phyloP scores from a whole-genome alignment of 2,113 vertebrate species.

The Vulpes ferrilata region DNA sequence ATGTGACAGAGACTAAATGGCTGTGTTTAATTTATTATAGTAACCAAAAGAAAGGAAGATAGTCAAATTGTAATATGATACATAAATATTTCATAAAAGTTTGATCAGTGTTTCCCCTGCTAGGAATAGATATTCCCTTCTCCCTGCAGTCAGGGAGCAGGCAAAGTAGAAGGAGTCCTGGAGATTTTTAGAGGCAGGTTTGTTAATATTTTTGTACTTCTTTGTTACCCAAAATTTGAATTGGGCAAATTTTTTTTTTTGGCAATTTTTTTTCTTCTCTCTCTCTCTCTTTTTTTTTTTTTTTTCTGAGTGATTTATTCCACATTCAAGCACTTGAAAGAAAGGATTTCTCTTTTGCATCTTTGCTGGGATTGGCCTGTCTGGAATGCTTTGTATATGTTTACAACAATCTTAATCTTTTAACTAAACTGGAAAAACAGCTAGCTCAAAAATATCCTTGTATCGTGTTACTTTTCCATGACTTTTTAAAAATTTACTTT shows the following conservation, averaged over 20 bases:
- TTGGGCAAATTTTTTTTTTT: slow-evolving; percentile 37
- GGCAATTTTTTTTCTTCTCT: too few relatives aligned
- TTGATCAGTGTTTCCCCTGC: not conserved
- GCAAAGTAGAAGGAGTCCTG: slow-evolving; percentile 48
- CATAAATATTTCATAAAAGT: slow-evolving; percentile 30
- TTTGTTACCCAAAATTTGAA: slow-evolving; percentile 48
- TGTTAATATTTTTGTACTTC: slow-evolving; percentile 31
- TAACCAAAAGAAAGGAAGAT: slow-evolving; percentile 43
- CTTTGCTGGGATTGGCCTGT: slow-evolving; percentile 11
- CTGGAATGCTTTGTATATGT: slow-evolving; percentile 54
- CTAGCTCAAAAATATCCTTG: slow-evolving; percentile 31
- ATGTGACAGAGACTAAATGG: slow-evolving; percentile 35
- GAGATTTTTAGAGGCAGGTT: slow-evolving; percentile 42
- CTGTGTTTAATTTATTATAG: slow-evolving; percentile 40
- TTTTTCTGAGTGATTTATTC: slow-evolving; percentile 36
- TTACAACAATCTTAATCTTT: slow-evolving; percentile 55
- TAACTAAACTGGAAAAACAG: slow-evolving; percentile 54
- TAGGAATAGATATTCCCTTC: not conserved
- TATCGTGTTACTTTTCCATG: slow-evolving; percentile 25
- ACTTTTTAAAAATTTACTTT: slow-evolving; percentile 56
- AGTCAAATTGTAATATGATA: slow-evolving; percentile 43
- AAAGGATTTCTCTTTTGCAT: slow-evolving; percentile 51
- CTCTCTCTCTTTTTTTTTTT: not conserved
- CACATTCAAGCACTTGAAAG: slow-evolving; percentile 52
- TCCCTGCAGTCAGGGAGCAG: not conserved